A percentile compares a stretch with the other conserved stretches of the same genome.
phyloP scores from a whole-genome alignment of 2,888 invertebrate genomes.

The Icerya purchasi region DNA sequence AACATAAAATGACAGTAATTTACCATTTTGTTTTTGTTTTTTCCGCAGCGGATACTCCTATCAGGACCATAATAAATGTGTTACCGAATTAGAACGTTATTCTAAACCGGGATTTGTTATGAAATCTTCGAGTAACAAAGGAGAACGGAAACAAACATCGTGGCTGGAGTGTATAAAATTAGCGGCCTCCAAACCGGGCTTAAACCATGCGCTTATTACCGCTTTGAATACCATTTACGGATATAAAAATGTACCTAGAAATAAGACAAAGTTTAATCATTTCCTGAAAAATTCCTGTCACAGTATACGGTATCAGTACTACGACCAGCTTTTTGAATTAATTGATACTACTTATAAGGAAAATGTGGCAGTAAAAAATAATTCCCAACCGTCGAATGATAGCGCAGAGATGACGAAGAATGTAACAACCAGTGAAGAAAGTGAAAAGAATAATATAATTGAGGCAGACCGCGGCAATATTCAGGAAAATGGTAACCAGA shows the following conservation, averaged over 20 bases:
- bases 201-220: conserved; percentile 5
- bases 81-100: conserved; percentile 15
- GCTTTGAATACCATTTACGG: conserved; percentile 10
- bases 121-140: conserved; percentile 14
- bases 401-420: too few relatives aligned
- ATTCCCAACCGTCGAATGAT: too few relatives aligned
- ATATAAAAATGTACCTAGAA: conserved; percentile 15
- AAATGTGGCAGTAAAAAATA: too few relatives aligned
- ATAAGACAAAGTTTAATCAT: conserved; percentile 15
- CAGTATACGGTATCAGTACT: neutral
- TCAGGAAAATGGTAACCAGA: too few relatives aligned
- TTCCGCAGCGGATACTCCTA: conserved; percentile 8
- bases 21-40: too few relatives aligned
- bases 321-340: conserved; percentile 12
- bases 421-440: too few relatives aligned
- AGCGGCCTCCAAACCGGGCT: conserved; percentile 2
- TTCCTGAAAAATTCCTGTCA: conserved; percentile 11
- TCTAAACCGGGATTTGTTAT: conserved; percentile 15
- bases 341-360: conserved; percentile 13
- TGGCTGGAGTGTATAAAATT: conserved; percentile 14
- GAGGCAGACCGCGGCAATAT: too few relatives aligned
- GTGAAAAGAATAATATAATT: too few relatives aligned
- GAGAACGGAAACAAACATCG: conserved; percentile 14
- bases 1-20: too few relatives aligned
- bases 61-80: conserved; percentile 13